Evolutionary conservation across 2,888 invertebrate genomes (phyloP).

Genomic region (Drosophila aldrichi): DNA sequence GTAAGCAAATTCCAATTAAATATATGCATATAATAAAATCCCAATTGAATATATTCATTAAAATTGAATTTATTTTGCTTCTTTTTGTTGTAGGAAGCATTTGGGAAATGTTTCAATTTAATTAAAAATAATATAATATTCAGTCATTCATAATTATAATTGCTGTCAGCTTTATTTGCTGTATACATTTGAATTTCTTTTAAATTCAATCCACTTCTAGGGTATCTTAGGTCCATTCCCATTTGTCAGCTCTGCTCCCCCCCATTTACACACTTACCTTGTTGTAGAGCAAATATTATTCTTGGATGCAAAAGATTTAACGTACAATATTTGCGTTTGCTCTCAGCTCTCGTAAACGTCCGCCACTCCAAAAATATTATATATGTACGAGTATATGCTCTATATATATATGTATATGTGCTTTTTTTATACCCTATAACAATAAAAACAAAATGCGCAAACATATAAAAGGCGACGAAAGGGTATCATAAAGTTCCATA

Average conservation of each 20-base stretch:
- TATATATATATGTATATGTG: too few species aligned
- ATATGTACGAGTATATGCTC: slow-evolving; percentile 1
- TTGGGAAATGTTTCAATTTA: not conserved
- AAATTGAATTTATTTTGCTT: not conserved
- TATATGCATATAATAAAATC: not conserved
- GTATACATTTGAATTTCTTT: not conserved
- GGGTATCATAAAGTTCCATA: slow-evolving; percentile 10
- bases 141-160: not conserved
- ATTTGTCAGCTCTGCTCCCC: not conserved
- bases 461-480: not conserved
- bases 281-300: slow-evolving; percentile 36
- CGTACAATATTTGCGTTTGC: slow-evolving; percentile 47
- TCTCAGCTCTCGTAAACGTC: slow-evolving; percentile 43
- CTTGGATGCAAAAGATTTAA: slow-evolving; percentile 49
- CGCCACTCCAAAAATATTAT: slow-evolving; percentile 34
- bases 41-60: not conserved
- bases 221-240: slow-evolving; percentile 10
- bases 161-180: not conserved
- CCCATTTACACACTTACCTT: slow-evolving; percentile 12
- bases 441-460: slow-evolving; percentile 18
- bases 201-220: slow-evolving; percentile 3
- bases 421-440: slow-evolving; percentile 18
- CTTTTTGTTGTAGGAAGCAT: not conserved
- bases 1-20: not conserved
- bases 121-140: not conserved